A percentile compares a stretch with the other conserved stretches of the same genome.
These are phyloP conservation scores for Elmis aenea DNA, from an alignment of 2,888 invertebrate species.

Conservation along the genomic window DNA sequence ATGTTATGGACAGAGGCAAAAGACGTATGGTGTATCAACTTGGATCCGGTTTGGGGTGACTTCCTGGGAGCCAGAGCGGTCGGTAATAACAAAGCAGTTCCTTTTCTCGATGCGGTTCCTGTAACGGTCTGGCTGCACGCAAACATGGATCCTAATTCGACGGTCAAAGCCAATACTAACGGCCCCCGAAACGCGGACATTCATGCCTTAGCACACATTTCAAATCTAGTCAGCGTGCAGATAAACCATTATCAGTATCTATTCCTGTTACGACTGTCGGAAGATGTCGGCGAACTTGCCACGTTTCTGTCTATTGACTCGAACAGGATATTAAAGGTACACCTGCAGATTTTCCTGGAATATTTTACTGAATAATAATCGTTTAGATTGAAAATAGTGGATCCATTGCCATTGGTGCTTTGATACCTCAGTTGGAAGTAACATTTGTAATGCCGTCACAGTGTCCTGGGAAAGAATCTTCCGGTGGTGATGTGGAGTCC, in stretches of 20 bases:
- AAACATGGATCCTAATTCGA: slow-evolving; percentile 45
- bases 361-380: slow-evolving; percentile 4
- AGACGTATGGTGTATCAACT: slow-evolving; percentile 80
- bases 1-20: slow-evolving; percentile 77
- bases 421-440: slow-evolving; percentile 81
- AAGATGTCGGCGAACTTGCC: slow-evolving; percentile 73
- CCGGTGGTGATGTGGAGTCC: slow-evolving; percentile 77
- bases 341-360: not conserved
- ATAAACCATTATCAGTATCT: slow-evolving; percentile 91
- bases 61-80: slow-evolving; percentile 78
- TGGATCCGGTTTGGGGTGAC: slow-evolving; percentile 92
- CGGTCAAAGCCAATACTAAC: slow-evolving; percentile 27
- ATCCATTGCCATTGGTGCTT: slow-evolving; percentile 67
- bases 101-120: slow-evolving; percentile 81
- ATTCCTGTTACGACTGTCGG: slow-evolving; percentile 79
- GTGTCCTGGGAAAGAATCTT: slow-evolving; percentile 81
- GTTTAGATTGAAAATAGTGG: slow-evolving; percentile 44
- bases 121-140: slow-evolving; percentile 77
- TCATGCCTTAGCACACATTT: slow-evolving; percentile 75
- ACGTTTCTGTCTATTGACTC: slow-evolving; percentile 77
- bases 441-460: slow-evolving; percentile 83
- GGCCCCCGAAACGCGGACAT: slow-evolving; percentile 57
- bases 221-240: slow-evolving; percentile 81
- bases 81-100: slow-evolving; percentile 68
- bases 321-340: slow-evolving; percentile 60